Conservation (phyloP, 2,888 invertebrate genomes). For the Caenorhabditis sp. region DNA sequence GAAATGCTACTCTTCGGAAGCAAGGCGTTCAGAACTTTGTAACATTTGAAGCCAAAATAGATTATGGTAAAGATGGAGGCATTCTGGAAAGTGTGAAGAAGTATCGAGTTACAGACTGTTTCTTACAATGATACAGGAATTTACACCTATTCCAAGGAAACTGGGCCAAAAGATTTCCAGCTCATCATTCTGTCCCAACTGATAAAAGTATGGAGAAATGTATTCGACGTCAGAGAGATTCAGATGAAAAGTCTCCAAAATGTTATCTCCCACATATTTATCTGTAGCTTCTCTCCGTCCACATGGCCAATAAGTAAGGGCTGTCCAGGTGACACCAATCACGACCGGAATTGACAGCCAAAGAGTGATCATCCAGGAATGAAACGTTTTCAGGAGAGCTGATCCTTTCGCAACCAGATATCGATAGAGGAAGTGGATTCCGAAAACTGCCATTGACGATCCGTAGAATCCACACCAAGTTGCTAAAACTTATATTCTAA, state of each 20-base stretch:
- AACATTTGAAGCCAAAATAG: conserved; percentile 39
- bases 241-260: conserved; percentile 20
- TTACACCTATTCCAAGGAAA: conserved; percentile 35
- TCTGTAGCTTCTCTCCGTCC: conserved; percentile 19
- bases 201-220: conserved; percentile 45
- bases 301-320: conserved; percentile 36
- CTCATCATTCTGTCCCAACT: conserved; percentile 15
- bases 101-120: background rate
- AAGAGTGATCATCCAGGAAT: conserved; percentile 19
- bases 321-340: conserved; percentile 23
- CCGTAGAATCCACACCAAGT: conserved; percentile 45
- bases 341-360: conserved; percentile 31
- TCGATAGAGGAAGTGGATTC: conserved; percentile 42
- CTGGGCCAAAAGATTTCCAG: conserved; percentile 34
- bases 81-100: conserved; percentile 16
- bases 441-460: conserved; percentile 46
- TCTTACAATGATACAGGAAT: conserved; percentile 34
- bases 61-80: conserved; percentile 25
- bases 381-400: conserved; percentile 17
- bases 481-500: background rate
- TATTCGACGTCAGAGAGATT: conserved; percentile 26
- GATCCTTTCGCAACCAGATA: conserved; percentile 42
- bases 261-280: conserved; percentile 24
- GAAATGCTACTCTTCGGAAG: conserved; percentile 1
- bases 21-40: conserved; percentile 5